Percentiles rank a stretch among this genome's conserved stretches.
Evolutionary conservation across 53 echinoderm and acorn worm genomes (phyloP).

Genomic region (Echinometra lucunter): DNA sequence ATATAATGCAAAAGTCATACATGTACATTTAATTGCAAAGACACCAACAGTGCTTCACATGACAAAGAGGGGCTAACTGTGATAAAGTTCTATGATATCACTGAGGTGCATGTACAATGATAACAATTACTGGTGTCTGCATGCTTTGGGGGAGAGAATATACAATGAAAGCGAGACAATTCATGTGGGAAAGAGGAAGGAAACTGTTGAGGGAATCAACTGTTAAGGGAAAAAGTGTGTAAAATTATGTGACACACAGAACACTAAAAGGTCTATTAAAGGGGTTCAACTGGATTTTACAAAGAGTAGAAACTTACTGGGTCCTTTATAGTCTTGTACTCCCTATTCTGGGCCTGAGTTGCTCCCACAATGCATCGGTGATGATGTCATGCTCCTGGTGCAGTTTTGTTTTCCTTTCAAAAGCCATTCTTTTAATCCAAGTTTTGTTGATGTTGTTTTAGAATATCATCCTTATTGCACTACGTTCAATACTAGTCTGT

Average conservation of each 20-base stretch:
- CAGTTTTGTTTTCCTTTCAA: background rate
- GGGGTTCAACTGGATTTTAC: background rate
- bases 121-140: background rate
- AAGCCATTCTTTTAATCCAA: background rate
- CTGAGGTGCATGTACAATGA: background rate
- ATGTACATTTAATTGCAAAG: slow-evolving; percentile 8
- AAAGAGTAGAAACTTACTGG: background rate
- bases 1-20: background rate
- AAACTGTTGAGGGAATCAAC: background rate
- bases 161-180: background rate
- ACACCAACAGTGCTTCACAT: background rate
- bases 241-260: background rate
- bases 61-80: background rate
- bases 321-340: background rate
- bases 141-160: background rate
- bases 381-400: background rate
- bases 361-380: background rate
- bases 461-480: background rate
- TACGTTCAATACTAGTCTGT: no score
- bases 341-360: background rate
- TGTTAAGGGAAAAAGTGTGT: background rate
- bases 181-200: background rate
- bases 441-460: no score
- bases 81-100: background rate
- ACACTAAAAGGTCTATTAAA: no score